Evolutionary conservation across 2,113 vertebrate species (phyloP), one percentile per base, ranked within the genome.

Genomic region (Cyphotilapia sp.): DNA sequence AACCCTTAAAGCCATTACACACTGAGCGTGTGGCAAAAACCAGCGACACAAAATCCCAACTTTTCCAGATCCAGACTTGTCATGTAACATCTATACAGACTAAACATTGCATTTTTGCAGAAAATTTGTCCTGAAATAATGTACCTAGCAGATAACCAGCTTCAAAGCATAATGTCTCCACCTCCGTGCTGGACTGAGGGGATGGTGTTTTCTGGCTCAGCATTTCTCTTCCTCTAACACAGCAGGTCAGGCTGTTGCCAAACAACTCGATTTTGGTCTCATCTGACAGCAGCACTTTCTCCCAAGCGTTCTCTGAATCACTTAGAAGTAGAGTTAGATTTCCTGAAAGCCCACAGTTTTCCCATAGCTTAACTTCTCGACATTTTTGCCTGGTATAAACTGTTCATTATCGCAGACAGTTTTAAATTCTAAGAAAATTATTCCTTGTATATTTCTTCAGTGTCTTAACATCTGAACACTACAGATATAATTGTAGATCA

Each of bases 141-240:
- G 61, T 38, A 63, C 1, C 17, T 12, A 10, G 61, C 31, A 63
- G 59, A 63, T 35, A 63, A 63, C 17, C 31, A 63, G 31, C 59
- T n/a, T 11, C 59, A 63, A 63, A 12, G 59, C 59, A 63, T 63
- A 35, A 63, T 63, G 29, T 63, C 9, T 35, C 16, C 29, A 63
- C 59, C 29, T 35, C 31, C 0, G 0, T 63, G 2, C 9, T n/a
- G 17, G 9, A 63, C 59, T n/a, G 31, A 35, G 6, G 29, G 59
- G 59, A 3, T 63, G 16, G 9, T 12, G 31, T 35, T 33, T 7
- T 35, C 16, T 63, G 16, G 27, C 59, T 63, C 59, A 35, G 59
- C 31, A 35, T 63, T 35, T 63, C 31, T 35, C 59, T n/a, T 1
- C 31, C 31, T 63, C 17, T 35, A 63, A 63, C 59, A 63, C 29